Base-by-base conservation (phyloP, 2,888 invertebrate species). In the Xanthia icteritia region DNA sequence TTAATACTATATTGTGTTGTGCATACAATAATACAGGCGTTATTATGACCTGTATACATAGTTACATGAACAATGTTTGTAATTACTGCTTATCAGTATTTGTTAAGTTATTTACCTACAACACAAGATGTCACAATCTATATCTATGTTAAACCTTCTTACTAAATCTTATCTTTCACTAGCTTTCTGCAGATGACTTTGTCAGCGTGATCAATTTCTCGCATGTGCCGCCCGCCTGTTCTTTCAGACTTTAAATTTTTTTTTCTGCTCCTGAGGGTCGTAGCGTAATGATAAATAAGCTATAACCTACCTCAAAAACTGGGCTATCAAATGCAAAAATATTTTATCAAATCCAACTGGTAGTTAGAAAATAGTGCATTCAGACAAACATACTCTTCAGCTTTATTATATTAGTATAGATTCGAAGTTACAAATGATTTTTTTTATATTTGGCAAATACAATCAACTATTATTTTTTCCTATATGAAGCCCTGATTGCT, bases 31-130 rank as follows among this genome's bases (percentile, higher is more conserved):
- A 36, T 20, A 76, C 36, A 51, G 42, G 42, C 42, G 27, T 45
- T 36, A 58, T 54, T 58, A 67, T 63, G n/a, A 71, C 60, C 45
- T 65, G 31, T 60, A 71, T 60, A 70, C 5, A 51, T n/a, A 36
- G 20, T 13, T 42, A 39, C 23, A n/a, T 15, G 54, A 74, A 74
- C 75, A 81, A 75, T 81, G 65, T 54, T 58, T 75, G 45, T 75
- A 54, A 73, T 78, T 13, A 54, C 36, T 51, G 23, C 65, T 65
- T 79, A 81, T 79, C 79, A 74, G 51, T 65, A 54, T 81, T 75
- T 65, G 27, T 65, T 31, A 31, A 64, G 45, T 51, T 74, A 65
- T 74, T 81, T 81, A 79, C 75, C 23, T 23, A 74, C 20, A 58
- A 65, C 73, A 65, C 78, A 65, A 81, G 81, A 81, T 74, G 48